A percentile compares a stretch with the other conserved stretches of the same genome.
These are phyloP conservation scores for Thripadectes ignobilis DNA, from an alignment of 2,797 vertebrate species.

Conservation along the genomic window DNA sequence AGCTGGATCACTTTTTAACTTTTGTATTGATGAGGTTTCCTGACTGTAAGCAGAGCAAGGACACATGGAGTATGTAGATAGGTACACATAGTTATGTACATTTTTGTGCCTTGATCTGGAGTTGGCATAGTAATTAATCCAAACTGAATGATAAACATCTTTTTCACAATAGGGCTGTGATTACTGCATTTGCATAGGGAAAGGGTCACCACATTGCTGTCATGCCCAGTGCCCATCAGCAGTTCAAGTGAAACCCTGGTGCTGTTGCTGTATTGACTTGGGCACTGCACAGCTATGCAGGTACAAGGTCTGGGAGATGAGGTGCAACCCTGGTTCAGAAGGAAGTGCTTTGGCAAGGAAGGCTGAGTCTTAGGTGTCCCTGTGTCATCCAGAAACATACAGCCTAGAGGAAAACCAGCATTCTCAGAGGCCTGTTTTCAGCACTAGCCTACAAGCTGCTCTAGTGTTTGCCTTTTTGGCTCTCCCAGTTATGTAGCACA, in stretches of 20 bases:
- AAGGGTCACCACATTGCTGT: accelerated
- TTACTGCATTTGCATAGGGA: not conserved
- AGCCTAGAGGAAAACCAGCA: not conserved
- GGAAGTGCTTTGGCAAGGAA: not conserved
- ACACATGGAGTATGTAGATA: not conserved
- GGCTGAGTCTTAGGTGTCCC: not conserved
- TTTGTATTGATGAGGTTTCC: not conserved
- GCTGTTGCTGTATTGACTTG: not conserved
- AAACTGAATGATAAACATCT: not conserved
- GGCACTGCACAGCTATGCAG: not conserved
- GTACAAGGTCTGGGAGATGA: not conserved
- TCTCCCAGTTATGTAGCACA: not conserved
- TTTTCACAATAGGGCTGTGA: not conserved
- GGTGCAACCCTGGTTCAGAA: not conserved
- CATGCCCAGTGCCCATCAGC: accelerated
- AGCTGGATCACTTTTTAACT: not conserved
- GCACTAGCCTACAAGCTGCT: not conserved
- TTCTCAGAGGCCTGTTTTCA: not conserved
- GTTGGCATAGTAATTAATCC: not conserved
- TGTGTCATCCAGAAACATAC: not conserved
- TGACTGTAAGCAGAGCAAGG: not conserved
- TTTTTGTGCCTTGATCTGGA: not conserved
- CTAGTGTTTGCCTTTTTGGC: not conserved
- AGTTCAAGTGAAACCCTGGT: not conserved
- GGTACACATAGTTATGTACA: accelerated